These are phyloP conservation scores for Amphibalanus amphitrite DNA, from an alignment of 1,140 invertebrate species.

Conservation along the genomic window DNA sequence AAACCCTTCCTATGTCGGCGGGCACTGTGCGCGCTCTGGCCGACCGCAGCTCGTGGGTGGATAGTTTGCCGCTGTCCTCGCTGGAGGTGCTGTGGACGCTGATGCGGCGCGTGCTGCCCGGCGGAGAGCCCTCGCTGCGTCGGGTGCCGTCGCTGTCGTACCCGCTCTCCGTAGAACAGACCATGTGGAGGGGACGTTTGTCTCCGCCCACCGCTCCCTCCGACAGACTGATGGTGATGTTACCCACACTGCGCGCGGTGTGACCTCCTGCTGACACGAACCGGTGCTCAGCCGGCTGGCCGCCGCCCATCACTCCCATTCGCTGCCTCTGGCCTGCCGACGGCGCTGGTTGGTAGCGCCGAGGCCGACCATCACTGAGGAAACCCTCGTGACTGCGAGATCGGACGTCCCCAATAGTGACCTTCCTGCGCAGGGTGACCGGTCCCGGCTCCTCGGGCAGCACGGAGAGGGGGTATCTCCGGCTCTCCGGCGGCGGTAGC, in stretches of 20 bases:
- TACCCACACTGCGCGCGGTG: neutral
- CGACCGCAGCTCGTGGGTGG: neutral
- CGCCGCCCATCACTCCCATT: no score
- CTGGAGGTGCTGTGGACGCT: neutral
- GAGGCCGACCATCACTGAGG: neutral
- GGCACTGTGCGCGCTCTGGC: neutral
- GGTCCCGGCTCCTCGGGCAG: neutral
- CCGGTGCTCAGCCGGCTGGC: neutral
- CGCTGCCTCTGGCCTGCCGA: no score
- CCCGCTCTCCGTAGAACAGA: constrained; percentile 63
- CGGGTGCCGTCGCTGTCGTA: constrained; percentile 57
- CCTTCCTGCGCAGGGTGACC: neutral
- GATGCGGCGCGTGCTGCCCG: neutral
- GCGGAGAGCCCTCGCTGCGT: constrained; percentile 3
- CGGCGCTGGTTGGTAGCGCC: neutral
- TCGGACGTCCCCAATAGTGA: neutral
- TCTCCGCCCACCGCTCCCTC: neutral
- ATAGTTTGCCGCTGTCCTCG: neutral
- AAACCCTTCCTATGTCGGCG: no score
- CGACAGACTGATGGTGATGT: neutral
- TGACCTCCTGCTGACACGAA: neutral
- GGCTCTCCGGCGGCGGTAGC: no score
- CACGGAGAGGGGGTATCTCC: neutral
- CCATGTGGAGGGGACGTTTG: constrained; percentile 30
- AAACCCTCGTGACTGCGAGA: neutral